phyloP scores from a whole-genome alignment of 2,888 invertebrate species.

The Microdon myrmicae region DNA sequence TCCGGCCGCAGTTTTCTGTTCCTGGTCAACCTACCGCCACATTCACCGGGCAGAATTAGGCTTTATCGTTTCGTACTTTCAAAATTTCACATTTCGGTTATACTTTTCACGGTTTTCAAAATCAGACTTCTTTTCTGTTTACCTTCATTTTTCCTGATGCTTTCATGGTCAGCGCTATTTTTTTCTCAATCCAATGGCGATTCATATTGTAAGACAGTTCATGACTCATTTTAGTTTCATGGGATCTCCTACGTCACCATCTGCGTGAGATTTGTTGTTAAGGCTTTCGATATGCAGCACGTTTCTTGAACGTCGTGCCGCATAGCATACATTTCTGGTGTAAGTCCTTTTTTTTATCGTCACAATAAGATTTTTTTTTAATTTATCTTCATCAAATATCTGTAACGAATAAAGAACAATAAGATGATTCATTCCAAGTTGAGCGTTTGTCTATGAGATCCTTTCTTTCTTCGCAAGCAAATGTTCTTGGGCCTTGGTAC shows the following conservation, averaged over 20 bases:
- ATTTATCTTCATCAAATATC: conserved; percentile 44
- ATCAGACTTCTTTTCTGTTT: too few relatives aligned
- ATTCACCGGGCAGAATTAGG: conserved; percentile 37
- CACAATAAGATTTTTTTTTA: conserved; percentile 49
- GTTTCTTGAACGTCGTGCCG: conserved; percentile 19
- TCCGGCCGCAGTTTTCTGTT: conserved; percentile 82
- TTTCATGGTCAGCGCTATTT: too few relatives aligned
- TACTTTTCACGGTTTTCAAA: too few relatives aligned
- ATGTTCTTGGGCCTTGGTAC: too few relatives aligned
- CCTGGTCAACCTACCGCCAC: conserved; percentile 63
- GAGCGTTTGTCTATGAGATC: conserved; percentile 16
- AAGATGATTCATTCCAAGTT: conserved; percentile 43
- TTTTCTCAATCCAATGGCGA: too few relatives aligned
- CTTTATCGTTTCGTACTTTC: too few relatives aligned
- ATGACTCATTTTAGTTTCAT: neutral
- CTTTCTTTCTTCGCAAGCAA: neutral
- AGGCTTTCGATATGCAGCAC: too few relatives aligned
- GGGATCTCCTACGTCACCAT: conserved; percentile 8
- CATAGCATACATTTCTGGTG: conserved; percentile 21
- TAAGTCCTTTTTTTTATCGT: conserved; percentile 27
- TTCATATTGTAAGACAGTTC: too few relatives aligned
- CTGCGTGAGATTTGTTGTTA: conserved; percentile 6
- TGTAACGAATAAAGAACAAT: conserved; percentile 37
- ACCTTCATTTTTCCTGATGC: too few relatives aligned
- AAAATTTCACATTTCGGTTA: too few relatives aligned